phyloP scores from a whole-genome alignment of 2,888 invertebrate genomes.

The Melanotus villosus region DNA sequence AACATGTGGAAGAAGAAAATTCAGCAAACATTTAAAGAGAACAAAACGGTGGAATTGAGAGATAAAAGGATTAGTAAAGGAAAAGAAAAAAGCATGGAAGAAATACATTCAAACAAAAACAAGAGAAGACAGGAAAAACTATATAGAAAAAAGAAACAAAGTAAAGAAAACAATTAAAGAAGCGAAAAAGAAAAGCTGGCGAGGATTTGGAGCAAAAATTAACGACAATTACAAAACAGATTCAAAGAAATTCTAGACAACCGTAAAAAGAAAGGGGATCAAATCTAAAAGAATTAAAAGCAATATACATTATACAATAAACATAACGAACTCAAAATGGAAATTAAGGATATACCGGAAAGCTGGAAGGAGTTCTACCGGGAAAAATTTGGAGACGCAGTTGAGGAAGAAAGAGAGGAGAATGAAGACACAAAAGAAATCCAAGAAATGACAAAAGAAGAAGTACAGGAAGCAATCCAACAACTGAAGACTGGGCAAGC shows the following conservation, averaged over 20 bases:
- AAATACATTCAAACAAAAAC: slow-evolving; percentile 3
- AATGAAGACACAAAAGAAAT: not conserved
- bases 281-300: slow-evolving; percentile 2
- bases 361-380: not conserved
- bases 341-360: not conserved
- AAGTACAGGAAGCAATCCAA: not conserved
- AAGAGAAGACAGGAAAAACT: not conserved
- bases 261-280: not conserved
- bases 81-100: not conserved
- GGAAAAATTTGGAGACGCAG: slow-evolving; percentile 2
- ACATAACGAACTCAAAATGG: slow-evolving; percentile 2
- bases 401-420: too few species aligned
- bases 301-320: slow-evolving; percentile 7
- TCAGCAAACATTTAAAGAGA: not conserved
- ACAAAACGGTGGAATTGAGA: not conserved
- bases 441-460: not conserved
- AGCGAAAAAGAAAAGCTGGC: slow-evolving; percentile 4
- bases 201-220: not conserved
- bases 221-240: slow-evolving; percentile 1
- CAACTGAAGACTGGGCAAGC: not conserved
- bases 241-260: slow-evolving; percentile 2
- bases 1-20: slow-evolving; percentile 2
- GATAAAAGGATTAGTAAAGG: slow-evolving; percentile 8
- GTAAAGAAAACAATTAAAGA: not conserved
- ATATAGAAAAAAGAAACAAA: slow-evolving; percentile 10